Percentiles rank a stretch among this genome's conserved stretches.
Conservation (phyloP, 2,113 vertebrate genomes). For the Chunga burmeisteri region DNA sequence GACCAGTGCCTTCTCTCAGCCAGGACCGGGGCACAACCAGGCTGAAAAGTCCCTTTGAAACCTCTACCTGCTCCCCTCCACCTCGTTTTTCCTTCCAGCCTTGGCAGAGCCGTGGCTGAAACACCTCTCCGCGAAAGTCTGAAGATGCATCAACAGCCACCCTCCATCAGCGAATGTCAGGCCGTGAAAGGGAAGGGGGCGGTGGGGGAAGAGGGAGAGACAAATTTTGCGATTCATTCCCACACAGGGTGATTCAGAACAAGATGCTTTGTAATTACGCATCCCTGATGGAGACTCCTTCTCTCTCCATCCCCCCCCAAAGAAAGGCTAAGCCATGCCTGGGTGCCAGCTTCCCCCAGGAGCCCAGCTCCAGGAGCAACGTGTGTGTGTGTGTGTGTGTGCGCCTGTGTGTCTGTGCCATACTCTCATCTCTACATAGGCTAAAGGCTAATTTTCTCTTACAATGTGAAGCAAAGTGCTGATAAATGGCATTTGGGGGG, state of each 20-base stretch:
- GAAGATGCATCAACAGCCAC: conserved; percentile 35
- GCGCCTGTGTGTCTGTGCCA: neutral
- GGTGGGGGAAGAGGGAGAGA: conserved; percentile 64
- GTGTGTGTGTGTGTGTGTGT: neutral
- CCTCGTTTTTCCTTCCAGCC: neutral
- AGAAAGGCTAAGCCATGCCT: neutral
- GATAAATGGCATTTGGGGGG: neutral
- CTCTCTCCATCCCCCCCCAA: neutral
- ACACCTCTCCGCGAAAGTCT: conserved; percentile 40
- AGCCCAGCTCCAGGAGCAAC: neutral
- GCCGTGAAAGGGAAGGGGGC: conserved; percentile 49
- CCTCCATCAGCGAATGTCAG: conserved; percentile 48
- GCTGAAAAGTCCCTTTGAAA: neutral
- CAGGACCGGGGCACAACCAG: neutral
- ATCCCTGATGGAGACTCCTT: conserved; percentile 53
- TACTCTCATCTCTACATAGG: neutral
- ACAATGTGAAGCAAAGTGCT: neutral
- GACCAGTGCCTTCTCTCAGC: neutral
- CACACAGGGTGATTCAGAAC: conserved; percentile 65
- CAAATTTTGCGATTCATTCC: conserved; percentile 57
- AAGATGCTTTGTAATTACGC: conserved; percentile 69
- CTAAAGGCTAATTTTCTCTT: conserved; percentile 21
- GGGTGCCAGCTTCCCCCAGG: neutral
- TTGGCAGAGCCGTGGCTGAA: conserved; percentile 26
- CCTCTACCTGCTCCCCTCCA: neutral